Evolutionary conservation across 1,140 invertebrate species (phyloP).

Genomic region (Rhysida immarginata): DNA sequence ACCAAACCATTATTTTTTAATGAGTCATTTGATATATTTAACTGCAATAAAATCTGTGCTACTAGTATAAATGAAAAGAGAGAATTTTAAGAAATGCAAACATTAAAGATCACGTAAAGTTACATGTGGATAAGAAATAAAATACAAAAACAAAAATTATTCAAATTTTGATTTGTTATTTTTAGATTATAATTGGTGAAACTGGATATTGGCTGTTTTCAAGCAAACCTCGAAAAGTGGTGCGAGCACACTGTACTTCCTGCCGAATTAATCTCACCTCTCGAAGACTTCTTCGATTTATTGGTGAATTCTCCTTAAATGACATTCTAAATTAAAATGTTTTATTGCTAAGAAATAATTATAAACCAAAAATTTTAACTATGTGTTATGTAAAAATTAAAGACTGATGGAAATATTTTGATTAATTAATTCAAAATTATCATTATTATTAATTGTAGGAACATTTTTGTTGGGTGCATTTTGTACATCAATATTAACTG

Average conservation of each 20-base stretch:
- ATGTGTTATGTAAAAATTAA: neutral
- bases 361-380: no score
- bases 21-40: no score
- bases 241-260: neutral
- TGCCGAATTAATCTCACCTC: neutral
- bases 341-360: no score
- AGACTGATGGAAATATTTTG: neutral
- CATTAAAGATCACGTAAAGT: neutral
- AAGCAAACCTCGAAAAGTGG: constrained; percentile 1
- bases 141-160: neutral
- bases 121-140: neutral
- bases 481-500: constrained; percentile 5
- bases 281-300: neutral
- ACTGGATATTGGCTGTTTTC: constrained; percentile 4
- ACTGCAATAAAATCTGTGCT: no score
- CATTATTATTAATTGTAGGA: neutral
- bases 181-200: constrained; percentile 3
- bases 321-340: neutral
- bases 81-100: no score
- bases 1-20: no score
- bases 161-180: neutral
- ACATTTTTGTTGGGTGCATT: constrained; percentile 2
- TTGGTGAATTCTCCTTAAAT: constrained; percentile 3
- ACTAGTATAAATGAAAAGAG: no score
- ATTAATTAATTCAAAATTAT: neutral